Evolutionary conservation across 2,888 invertebrate species (phyloP), one percentile per base, ranked within the genome.

Genomic region (Anoplius nigerrimus): DNA sequence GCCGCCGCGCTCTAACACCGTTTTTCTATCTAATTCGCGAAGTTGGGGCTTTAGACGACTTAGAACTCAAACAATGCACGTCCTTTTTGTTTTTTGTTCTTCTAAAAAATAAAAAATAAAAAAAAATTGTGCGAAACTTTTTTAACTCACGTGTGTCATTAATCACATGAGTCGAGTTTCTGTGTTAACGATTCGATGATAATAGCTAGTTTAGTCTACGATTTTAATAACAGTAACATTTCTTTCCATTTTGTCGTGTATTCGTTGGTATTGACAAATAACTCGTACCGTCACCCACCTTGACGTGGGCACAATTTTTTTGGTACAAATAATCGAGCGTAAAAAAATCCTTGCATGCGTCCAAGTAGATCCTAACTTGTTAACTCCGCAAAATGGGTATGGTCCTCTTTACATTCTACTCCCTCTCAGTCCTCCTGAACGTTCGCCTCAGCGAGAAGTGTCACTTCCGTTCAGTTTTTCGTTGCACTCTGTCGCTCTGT

Each of bases 311-410:
- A 51, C 34, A 61, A 8, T 11, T 20, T 22, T 42, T 56, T n/a
- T n/a, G n/a, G 52, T 63, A 22, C 51, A 69, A 46, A 79, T 72
- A 74, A 76, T 81, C 83, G 84, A 85, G 86, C 85, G 85, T 86
- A 84, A 85, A 85, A 83, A 55, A 68, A 61, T 64, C 79, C 82
- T 75, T 82, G 85, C 86, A 86, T 85, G 86, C 76, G 75, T 82
- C 82, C 83, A 75, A 73, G 83, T 81, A 84, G 66, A 80, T 82
- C 83, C 84, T 83, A 84, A 84, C 80, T n/a, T 82, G 65, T 81
- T 81, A 83, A 81, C 78, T 81, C 72, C 34, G 42, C 13, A 72
- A 69, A 71, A 75, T 79, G 79, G 81, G 76, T 75, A 76, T 80
- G 81, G 81, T 79, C 71, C 77, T 74, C 72, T 69, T 79, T 57